Percentiles rank a stretch among this genome's conserved stretches.
phyloP scores from a whole-genome alignment of 2,888 invertebrate genomes.

The Ceramica pisi region DNA sequence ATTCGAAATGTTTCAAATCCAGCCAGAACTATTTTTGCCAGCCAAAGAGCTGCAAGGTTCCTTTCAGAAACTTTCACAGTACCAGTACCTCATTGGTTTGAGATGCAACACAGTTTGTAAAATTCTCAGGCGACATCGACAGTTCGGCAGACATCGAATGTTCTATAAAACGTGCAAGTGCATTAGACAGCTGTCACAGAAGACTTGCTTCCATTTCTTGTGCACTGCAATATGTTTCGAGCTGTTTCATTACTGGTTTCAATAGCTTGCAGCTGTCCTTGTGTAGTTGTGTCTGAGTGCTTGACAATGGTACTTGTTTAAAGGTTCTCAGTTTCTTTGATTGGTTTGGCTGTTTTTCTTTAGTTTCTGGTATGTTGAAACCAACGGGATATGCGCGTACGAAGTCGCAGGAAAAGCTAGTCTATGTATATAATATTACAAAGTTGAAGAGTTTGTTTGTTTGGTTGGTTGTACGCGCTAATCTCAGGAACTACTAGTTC shows the following conservation, averaged over 20 bases:
- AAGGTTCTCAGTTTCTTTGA: not conserved
- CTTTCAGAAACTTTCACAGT: not conserved
- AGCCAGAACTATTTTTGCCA: not conserved
- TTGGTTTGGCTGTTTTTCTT: not conserved
- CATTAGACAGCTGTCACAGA: constrained; percentile 24
- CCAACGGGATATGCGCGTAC: too few species aligned
- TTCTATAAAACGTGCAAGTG: constrained; percentile 15
- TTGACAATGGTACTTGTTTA: constrained; percentile 6
- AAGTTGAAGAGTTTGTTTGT: too few species aligned
- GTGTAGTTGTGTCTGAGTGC: not conserved
- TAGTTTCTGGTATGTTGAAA: not conserved
- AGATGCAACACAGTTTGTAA: not conserved
- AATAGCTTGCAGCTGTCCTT: constrained; percentile 21
- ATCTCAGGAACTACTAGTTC: too few species aligned
- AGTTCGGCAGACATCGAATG: not conserved
- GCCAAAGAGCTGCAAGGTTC: not conserved
- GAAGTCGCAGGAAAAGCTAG: too few species aligned
- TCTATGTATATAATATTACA: too few species aligned
- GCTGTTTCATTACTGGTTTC: constrained; percentile 31
- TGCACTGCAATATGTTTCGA: constrained; percentile 38
- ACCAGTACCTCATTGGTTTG: constrained; percentile 2
- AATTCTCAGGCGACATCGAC: not conserved
- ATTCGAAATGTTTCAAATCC: not conserved
- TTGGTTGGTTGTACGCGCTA: too few species aligned
- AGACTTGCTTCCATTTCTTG: constrained; percentile 16